Evolutionary conservation across 2,797 vertebrate species (phyloP).

Genomic region (Sebastes goodei): DNA sequence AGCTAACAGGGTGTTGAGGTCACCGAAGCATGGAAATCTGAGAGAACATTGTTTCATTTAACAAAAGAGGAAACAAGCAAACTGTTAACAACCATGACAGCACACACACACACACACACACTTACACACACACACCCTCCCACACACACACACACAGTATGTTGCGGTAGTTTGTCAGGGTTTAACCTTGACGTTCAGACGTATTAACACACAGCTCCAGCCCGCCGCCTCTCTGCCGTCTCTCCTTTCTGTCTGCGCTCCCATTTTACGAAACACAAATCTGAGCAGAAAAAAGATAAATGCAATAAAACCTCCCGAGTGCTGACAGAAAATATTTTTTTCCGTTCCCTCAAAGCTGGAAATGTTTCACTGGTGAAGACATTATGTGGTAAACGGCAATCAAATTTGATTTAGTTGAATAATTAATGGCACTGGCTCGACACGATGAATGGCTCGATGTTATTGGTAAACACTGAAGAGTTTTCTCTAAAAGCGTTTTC

Average conservation of each 20-base stretch:
- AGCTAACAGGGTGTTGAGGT: slow-evolving; percentile 1
- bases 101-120: neutral
- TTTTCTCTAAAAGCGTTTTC: neutral
- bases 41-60: slow-evolving; percentile 2
- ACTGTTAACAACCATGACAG: neutral
- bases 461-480: neutral
- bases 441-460: neutral
- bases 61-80: neutral
- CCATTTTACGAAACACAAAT: neutral
- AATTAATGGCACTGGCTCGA: neutral
- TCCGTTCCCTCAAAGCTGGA: neutral
- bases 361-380: neutral
- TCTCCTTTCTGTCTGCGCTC: neutral
- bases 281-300: neutral
- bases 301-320: neutral
- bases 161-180: neutral
- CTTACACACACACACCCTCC: neutral
- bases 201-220: slow-evolving; percentile 1
- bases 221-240: neutral
- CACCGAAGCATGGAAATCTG: neutral
- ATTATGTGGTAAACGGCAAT: neutral
- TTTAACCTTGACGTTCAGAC: slow-evolving; percentile 17
- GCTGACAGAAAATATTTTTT: neutral
- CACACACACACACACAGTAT: neutral
- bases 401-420: neutral